Evolutionary conservation across 2,888 invertebrate genomes (phyloP).

Genomic region (Dasysyrphus albostriatus): DNA sequence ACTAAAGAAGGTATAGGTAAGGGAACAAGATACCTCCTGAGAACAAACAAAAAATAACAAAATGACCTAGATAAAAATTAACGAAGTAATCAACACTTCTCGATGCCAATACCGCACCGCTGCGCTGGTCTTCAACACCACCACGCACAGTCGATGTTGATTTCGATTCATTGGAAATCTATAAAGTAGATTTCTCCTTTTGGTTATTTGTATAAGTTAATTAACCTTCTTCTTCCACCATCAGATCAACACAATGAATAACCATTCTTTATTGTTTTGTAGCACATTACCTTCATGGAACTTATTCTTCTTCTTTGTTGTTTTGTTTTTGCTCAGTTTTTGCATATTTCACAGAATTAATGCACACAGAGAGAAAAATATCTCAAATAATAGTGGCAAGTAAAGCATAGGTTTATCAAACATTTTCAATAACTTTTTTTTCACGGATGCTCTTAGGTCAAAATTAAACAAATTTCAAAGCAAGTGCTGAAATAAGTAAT

Average conservation of each 20-base stretch:
- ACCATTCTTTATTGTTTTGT: conserved; percentile 28
- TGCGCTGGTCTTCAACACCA: too few species aligned
- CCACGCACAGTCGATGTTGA: background rate
- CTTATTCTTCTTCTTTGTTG: conserved; percentile 6
- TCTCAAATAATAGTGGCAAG: background rate
- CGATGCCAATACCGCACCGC: background rate
- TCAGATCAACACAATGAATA: conserved; percentile 28
- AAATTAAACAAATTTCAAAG: too few species aligned
- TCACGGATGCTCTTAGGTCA: too few species aligned
- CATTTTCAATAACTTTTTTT: too few species aligned
- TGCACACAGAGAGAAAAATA: conserved; percentile 22
- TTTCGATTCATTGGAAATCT: conserved; percentile 26
- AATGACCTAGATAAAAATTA: conserved; percentile 42
- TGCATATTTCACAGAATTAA: conserved; percentile 1
- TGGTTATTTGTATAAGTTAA: conserved; percentile 46
- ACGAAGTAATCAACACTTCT: conserved; percentile 36
- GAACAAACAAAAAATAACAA: conserved; percentile 4
- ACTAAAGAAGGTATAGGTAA: conserved; percentile 18
- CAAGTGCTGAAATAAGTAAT: too few species aligned
- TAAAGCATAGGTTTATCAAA: background rate
- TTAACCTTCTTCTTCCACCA: conserved; percentile 34
- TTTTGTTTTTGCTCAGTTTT: conserved; percentile 15
- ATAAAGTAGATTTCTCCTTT: conserved; percentile 26
- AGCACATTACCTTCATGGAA: conserved; percentile 7
- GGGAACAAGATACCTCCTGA: background rate